phyloP scores from a whole-genome alignment of 35 echinoderm and acorn worm species.

The Ophioderma brevispina region DNA sequence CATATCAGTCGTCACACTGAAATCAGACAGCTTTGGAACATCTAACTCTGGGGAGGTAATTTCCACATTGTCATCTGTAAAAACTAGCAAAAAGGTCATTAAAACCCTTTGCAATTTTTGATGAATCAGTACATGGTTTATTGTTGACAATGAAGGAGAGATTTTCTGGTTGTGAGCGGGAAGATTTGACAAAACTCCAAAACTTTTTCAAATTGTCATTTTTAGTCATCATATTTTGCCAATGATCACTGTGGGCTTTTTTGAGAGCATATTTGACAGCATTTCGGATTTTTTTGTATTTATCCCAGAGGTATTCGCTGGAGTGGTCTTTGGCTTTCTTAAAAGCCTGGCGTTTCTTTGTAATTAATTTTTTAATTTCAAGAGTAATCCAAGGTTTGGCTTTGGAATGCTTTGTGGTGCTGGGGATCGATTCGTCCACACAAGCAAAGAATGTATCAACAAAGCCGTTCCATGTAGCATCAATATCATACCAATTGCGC shows the following conservation, averaged over 20 bases:
- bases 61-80: too few species aligned
- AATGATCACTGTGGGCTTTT: background rate
- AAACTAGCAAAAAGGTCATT: background rate
- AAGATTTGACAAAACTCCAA: background rate
- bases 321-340: background rate
- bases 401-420: too few species aligned
- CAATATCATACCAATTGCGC: too few species aligned
- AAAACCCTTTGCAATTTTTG: background rate
- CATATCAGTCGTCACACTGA: too few species aligned
- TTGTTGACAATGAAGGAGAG: background rate
- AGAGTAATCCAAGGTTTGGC: too few species aligned
- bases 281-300: background rate
- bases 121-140: background rate
- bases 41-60: too few species aligned
- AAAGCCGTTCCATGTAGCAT: too few species aligned
- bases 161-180: background rate
- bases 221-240: background rate
- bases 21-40: too few species aligned
- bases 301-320: background rate
- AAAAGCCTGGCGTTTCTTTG: background rate
- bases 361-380: too few species aligned
- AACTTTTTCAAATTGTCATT: background rate
- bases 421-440: too few species aligned
- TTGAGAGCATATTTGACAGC: background rate
- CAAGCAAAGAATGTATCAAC: too few species aligned